These are phyloP conservation scores for Tokudaia tokunoshimensis DNA, from an alignment of 2,797 vertebrate species.

Conservation along the genomic window DNA sequence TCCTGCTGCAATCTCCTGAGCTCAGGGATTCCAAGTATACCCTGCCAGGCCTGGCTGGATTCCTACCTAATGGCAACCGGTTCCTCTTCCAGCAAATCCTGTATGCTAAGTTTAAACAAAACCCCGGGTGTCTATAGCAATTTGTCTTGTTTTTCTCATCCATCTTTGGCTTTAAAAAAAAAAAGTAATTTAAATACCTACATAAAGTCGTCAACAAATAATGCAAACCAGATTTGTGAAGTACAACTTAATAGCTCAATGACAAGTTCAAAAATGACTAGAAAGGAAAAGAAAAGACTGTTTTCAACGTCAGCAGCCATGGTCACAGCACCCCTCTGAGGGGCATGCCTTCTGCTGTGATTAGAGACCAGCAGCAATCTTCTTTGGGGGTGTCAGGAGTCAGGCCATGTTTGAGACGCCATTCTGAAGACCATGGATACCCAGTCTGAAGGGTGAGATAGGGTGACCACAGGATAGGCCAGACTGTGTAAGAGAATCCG, in stretches of 20 bases:
- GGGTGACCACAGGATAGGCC: slow-evolving; percentile 7
- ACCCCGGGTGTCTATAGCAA: too few relatives aligned
- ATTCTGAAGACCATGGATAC: slow-evolving; percentile 28
- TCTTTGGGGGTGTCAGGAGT: neutral
- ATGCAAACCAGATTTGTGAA: neutral
- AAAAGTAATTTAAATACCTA: slow-evolving; percentile 5
- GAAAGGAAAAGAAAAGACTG: neutral
- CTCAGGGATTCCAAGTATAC: neutral
- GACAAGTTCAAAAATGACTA: neutral
- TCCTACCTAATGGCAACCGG: neutral
- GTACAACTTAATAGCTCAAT: neutral
- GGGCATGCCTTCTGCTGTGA: slow-evolving; percentile 6
- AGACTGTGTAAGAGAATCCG: slow-evolving; percentile 21
- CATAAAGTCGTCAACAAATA: neutral
- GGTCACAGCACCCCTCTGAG: neutral
- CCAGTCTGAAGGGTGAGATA: slow-evolving; percentile 33
- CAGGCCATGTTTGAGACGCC: slow-evolving; percentile 11
- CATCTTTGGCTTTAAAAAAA: neutral
- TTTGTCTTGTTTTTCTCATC: neutral
- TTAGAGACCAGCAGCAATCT: slow-evolving; percentile 24
- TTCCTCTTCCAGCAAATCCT: neutral
- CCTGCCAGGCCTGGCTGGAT: neutral
- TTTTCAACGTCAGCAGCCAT: neutral
- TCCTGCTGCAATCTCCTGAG: neutral
- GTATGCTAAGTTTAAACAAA: slow-evolving; percentile 14